Base-by-base conservation (phyloP, 2,888 invertebrate species). In the Crepidodera aurea region DNA sequence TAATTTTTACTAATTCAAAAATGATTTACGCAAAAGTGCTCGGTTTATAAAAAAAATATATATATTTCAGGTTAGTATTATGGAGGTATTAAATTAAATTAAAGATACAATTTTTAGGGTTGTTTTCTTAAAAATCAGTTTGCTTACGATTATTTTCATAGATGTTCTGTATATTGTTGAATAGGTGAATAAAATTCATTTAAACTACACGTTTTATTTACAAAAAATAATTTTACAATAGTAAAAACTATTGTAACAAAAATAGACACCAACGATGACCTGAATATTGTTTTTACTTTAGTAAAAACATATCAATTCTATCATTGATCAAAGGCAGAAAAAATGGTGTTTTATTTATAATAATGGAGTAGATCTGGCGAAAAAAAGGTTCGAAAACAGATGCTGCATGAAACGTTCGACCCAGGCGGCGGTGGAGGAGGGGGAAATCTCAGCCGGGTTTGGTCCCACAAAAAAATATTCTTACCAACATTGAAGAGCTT, bases 41-140 rank as follows among this genome's bases (percentile, higher is more conserved):
- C n/a, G n/a, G n/a, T n/a, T n/a, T n/a, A n/a, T n/a, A n/a, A n/a
- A n/a, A n/a, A n/a, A n/a, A n/a, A n/a, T n/a, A 34, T 7, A 18
- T 34, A 46, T 56, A 56, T 56, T 56, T 34, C 46, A 56, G n/a
- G 32, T 19, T 56, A 56, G 56, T 55, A 55, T 56, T 56, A 16
- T n/a, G 22, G 12, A 42, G 3, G 42, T 19, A 32, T 32, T 32
- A 32, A 6, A n/a, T 32, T 2, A 10, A 32, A 32, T 7, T 10
- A 32, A 7, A 22, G 22, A 4, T 22, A 22, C 2, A 22, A 22
- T 22, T 22, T 22, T 6, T 22, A 22, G 22, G 6, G 22, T 22
- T 22, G 22, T 6, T 22, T 22, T 22, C 3, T 22, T 22, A 22
- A 22, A 22, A 22, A 6, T 22, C 3, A 6, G 39, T 16, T 6